phyloP scores from a whole-genome alignment of 2,888 invertebrate species.

The Melieria crassipennis region DNA sequence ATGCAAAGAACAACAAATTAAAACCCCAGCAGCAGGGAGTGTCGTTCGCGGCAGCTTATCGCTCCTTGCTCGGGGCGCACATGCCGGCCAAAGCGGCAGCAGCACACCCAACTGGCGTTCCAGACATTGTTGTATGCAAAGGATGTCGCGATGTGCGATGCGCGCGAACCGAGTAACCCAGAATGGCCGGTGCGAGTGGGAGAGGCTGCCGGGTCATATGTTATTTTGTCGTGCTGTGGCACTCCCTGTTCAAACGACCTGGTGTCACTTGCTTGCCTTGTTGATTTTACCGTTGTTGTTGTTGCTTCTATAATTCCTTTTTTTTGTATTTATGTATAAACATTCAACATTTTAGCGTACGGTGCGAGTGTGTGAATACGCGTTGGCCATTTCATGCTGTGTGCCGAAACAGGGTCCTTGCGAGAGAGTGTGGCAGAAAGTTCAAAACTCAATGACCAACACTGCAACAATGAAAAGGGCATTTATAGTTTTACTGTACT shows the following conservation, averaged over 20 bases:
- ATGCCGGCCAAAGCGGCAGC: background rate
- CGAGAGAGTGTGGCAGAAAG: too few species aligned
- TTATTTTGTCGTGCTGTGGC: constrained; percentile 16
- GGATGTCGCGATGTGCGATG: too few species aligned
- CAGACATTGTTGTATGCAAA: too few species aligned
- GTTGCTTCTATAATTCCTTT: too few species aligned
- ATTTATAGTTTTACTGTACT: too few species aligned
- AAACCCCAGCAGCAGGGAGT: constrained; percentile 36
- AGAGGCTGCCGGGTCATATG: too few species aligned
- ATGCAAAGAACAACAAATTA: constrained; percentile 37
- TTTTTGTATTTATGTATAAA: too few species aligned
- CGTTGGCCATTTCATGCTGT: constrained; percentile 16
- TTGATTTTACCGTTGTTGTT: constrained; percentile 9
- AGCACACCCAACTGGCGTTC: too few species aligned
- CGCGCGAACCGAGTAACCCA: too few species aligned
- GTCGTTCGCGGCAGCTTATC: constrained; percentile 15
- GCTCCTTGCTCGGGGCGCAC: background rate
- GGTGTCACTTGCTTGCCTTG: constrained; percentile 30
- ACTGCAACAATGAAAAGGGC: too few species aligned
- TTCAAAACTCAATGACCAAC: too few species aligned
- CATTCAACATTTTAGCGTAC: background rate
- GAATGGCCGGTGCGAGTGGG: too few species aligned
- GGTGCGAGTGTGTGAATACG: background rate
- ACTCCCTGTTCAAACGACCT: constrained; percentile 36
- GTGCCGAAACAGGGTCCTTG: background rate